Evolutionary conservation across 2,113 vertebrate species (phyloP).

Genomic region (Melozone crissalis): DNA sequence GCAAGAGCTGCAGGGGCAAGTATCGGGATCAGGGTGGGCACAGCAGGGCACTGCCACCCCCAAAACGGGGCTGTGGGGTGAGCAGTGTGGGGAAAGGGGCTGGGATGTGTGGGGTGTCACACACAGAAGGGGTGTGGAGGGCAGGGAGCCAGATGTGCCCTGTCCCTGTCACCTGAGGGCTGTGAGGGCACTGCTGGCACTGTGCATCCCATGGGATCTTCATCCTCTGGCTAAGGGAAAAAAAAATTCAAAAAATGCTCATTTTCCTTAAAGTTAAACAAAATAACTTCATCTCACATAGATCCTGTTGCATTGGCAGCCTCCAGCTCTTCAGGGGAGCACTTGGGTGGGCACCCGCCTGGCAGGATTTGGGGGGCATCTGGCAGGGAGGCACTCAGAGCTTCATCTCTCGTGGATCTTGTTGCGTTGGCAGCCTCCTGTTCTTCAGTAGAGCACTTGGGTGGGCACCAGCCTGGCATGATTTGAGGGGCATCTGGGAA

Average conservation of each 20-base stretch:
- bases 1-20: constrained; percentile 89
- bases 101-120: accelerated
- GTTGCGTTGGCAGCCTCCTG: constrained; percentile 71
- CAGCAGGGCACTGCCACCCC: accelerated
- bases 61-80: accelerated
- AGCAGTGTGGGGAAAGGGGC: accelerated
- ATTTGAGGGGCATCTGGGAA: too few relatives aligned
- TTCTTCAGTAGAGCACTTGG: too few relatives aligned
- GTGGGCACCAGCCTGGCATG: too few relatives aligned
- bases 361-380: accelerated
- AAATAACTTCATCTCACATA: accelerated
- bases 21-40: accelerated
- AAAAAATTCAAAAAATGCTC: too few relatives aligned
- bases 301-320: constrained; percentile 51
- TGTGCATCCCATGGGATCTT: too few relatives aligned
- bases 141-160: accelerated
- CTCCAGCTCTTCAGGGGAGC: constrained; percentile 71
- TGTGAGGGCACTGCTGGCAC: accelerated
- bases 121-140: background rate
- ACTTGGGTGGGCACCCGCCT: accelerated
- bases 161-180: background rate
- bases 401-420: accelerated
- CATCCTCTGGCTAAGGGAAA: too few relatives aligned
- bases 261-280: too few relatives aligned
- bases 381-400: accelerated